Evolutionary conservation across 2,888 invertebrate genomes (phyloP).

Genomic region (Archips xylosteana): DNA sequence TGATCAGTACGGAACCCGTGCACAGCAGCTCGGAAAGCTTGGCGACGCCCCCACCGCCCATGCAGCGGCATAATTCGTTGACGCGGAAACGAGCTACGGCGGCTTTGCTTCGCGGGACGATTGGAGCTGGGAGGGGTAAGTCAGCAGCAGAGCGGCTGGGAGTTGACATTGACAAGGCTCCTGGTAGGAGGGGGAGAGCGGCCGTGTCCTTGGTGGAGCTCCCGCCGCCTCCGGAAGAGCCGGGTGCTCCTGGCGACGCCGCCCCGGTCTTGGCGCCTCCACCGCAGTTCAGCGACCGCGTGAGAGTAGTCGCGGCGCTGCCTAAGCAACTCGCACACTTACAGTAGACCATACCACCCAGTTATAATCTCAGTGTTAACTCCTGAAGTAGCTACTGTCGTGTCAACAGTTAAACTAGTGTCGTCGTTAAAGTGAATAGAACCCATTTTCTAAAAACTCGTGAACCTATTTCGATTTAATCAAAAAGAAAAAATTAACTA

Average conservation of each 20-base stretch:
- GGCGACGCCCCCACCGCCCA: constrained; percentile 69
- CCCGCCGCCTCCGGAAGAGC: constrained; percentile 92
- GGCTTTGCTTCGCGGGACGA: constrained; percentile 81
- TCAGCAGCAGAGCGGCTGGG: constrained; percentile 80
- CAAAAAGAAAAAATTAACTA: neutral
- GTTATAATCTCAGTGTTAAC: neutral
- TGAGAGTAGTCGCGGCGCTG: constrained; percentile 93
- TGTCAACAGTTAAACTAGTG: neutral
- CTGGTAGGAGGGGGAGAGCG: constrained; percentile 85
- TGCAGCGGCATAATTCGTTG: constrained; percentile 87
- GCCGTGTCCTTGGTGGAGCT: constrained; percentile 92
- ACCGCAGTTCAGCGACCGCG: constrained; percentile 95
- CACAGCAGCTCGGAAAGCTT: constrained; percentile 80
- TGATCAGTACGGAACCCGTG: constrained; percentile 83
- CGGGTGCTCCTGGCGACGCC: constrained; percentile 63
- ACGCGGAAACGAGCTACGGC: constrained; percentile 87
- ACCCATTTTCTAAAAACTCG: no score
- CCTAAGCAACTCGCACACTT: constrained; percentile 88
- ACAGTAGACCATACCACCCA: constrained; percentile 56
- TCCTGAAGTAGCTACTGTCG: neutral
- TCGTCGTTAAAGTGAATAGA: no score
- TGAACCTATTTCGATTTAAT: no score
- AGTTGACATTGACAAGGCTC: constrained; percentile 71
- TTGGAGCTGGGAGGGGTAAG: constrained; percentile 55
- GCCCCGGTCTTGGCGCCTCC: constrained; percentile 92